Evolutionary conservation across 2,797 vertebrate species (phyloP), one percentile per base, ranked within the genome.

Genomic region (Aplochiton taeniatus): DNA sequence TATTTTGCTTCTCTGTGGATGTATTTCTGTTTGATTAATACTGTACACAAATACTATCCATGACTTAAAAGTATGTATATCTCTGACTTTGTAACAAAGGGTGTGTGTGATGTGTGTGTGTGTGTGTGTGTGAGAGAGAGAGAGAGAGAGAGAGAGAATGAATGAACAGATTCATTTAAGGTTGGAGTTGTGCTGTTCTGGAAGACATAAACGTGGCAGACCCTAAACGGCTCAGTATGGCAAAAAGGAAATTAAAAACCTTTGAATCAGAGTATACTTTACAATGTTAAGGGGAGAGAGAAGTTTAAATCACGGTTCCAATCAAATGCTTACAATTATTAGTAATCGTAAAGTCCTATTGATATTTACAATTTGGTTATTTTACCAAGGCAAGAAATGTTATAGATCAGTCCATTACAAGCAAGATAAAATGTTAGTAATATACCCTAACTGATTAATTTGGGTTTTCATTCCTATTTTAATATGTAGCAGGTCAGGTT

Each of bases 1-100:
- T 70, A 73, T 75, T 73, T 75, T 69, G 72, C 72, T 84, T 85
- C 85, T 87, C 73, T 80, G 78, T 86, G 71, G 72, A 78, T 79
- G 72, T 73, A 46, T 70, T 81, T 61, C 41, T 19, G 44, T 53
- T 55, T 75, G 73, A 51, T 79, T 80, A 69, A 41, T 31, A n/a
- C 31, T 16, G 31, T 80, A 82, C 66, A 60, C 31, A 31, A 31
- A 31, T 31, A 3, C 31, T 31, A 52, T 61, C 64, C 57, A 57
- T n/a, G n/a, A n/a, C 61, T 74, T n/a, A 61, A 71, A 70, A 79
- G 75, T 69, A 74, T 69, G 61, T 84, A 47, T 74, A 77, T 71
- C 67, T 57, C 72, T 59, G 72, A 63, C 77, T 85, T 78, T 85
- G 72, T 79, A 74, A 75, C 19, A 57, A 42, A 65, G n/a, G n/a